These are phyloP conservation scores for Meandrina meandrites DNA, from an alignment of 92 coral and sea anemone species.

Conservation along the genomic window DNA sequence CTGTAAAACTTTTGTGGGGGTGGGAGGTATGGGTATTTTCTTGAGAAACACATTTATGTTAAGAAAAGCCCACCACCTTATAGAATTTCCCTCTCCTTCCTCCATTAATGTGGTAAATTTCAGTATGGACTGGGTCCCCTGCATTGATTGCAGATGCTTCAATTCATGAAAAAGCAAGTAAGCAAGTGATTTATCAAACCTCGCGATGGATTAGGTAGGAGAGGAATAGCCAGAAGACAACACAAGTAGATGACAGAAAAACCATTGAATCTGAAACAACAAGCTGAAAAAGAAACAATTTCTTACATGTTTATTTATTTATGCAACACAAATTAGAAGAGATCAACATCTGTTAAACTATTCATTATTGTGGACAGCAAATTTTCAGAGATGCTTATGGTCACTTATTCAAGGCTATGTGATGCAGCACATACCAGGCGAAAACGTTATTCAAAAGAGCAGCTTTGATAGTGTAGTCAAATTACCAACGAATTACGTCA, in stretches of 20 bases:
- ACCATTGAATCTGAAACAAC: slow-evolving; percentile 91
- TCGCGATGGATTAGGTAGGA: slow-evolving; percentile 90
- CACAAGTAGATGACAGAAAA: slow-evolving; percentile 88
- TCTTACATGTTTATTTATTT: neutral
- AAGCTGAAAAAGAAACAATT: slow-evolving; percentile 61
- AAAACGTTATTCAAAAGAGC: neutral
- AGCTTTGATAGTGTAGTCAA: slow-evolving; percentile 12
- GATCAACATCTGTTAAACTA: neutral
- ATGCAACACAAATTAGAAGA: neutral
- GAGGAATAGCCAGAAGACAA: slow-evolving; percentile 91
- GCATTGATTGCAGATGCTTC: too few species aligned
- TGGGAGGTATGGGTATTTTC: too few species aligned
- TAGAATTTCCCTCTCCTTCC: too few species aligned
- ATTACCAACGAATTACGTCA: slow-evolving; percentile 43
- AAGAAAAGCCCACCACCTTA: too few species aligned
- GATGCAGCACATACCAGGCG: neutral
- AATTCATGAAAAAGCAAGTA: neutral
- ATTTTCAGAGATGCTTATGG: neutral
- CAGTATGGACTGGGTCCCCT: too few species aligned
- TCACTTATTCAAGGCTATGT: neutral
- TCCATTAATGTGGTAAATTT: too few species aligned
- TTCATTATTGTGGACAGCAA: neutral
- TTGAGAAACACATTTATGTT: too few species aligned
- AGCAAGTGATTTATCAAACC: neutral
- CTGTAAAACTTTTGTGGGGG: too few species aligned